A percentile compares a stretch with the other conserved stretches of the same genome.
These are phyloP conservation scores for Eidolon dupreanum DNA, from an alignment of 2,797 vertebrate genomes.

Conservation along the genomic window DNA sequence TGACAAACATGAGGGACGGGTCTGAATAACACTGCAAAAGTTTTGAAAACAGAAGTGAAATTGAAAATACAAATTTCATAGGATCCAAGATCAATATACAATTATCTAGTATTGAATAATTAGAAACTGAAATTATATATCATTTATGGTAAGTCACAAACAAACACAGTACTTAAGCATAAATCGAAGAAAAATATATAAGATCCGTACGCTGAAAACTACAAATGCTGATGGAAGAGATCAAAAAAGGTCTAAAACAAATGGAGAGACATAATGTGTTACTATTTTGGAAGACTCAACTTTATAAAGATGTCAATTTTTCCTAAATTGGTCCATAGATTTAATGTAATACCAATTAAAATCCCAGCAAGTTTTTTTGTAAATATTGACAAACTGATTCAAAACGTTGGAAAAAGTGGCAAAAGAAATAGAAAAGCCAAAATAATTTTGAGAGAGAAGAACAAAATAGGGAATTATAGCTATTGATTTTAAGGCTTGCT, in stretches of 20 bases:
- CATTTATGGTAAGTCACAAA: neutral
- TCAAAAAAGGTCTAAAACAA: neutral
- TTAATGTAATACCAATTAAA: neutral
- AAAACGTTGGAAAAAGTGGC: neutral
- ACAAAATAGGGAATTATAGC: neutral
- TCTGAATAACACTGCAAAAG: rapidly evolving
- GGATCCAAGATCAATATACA: neutral
- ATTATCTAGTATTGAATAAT: neutral
- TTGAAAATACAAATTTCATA: neutral
- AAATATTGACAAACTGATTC: neutral
- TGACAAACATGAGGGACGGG: neutral
- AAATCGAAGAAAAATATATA: neutral
- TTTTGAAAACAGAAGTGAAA: neutral
- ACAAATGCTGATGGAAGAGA: neutral
- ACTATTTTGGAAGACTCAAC: neutral
- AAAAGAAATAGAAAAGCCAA: neutral
- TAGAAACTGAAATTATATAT: neutral
- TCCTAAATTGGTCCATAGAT: neutral
- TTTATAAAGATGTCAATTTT: neutral
- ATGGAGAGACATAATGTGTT: neutral
- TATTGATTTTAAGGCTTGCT: neutral
- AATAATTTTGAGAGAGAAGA: neutral
- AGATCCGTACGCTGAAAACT: neutral
- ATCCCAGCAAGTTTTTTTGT: neutral
- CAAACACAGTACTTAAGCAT: neutral